Evolutionary conservation across 2,113 vertebrate species (phyloP).

Genomic region (Eulacestoma nigropectus): DNA sequence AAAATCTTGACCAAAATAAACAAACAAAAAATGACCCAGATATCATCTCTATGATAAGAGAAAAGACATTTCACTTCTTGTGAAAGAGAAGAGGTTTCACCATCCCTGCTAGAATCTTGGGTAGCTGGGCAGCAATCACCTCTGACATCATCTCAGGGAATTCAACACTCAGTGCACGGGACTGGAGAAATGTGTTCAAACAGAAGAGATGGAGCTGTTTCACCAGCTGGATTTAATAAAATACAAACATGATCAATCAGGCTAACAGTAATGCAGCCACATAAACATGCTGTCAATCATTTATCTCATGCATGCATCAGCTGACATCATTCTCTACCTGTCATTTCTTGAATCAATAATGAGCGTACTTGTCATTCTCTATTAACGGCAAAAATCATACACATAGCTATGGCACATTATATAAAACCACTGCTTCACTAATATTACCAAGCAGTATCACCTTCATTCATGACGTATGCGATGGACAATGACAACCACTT

Average conservation of each 20-base stretch:
- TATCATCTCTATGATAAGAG: conserved; percentile 53
- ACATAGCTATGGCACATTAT: neutral
- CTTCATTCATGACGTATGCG: neutral
- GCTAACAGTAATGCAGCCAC: neutral
- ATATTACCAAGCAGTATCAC: neutral
- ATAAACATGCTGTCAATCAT: neutral
- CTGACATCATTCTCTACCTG: neutral
- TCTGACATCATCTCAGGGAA: conserved; percentile 99
- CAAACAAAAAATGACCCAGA: conserved; percentile 21
- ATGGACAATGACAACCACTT: neutral
- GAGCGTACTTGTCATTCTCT: neutral
- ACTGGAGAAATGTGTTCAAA: conserved; percentile 95
- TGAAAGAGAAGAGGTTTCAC: conserved; percentile 97
- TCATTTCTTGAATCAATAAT: neutral
- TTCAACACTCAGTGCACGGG: conserved; percentile 90
- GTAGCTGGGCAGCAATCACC: conserved; percentile 93
- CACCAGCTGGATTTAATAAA: conserved; percentile 82
- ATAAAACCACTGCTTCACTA: neutral
- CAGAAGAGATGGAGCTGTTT: conserved; percentile 97
- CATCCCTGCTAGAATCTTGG: conserved; percentile 97
- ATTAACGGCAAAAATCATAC: neutral
- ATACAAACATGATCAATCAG: conserved; percentile 24
- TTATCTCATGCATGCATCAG: neutral
- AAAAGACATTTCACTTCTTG: conserved; percentile 80
- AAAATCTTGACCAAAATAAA: conserved; percentile 49